These are phyloP conservation scores for Ara ararauna DNA, from an alignment of 2,797 vertebrate species.

Conservation along the genomic window DNA sequence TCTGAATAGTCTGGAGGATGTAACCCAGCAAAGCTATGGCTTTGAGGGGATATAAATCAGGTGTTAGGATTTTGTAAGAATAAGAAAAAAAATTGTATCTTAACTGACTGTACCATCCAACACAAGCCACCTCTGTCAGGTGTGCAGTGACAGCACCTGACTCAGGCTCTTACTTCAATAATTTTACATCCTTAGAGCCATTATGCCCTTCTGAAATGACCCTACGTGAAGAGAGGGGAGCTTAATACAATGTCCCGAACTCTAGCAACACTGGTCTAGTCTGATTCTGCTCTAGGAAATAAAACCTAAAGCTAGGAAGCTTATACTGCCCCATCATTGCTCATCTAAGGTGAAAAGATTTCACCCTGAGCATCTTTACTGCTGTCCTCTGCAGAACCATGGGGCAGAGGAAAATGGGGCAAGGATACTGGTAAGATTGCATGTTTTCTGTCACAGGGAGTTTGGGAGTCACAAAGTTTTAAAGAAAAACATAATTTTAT, in stretches of 20 bases:
- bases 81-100: background rate
- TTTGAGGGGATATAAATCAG: background rate
- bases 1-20: background rate
- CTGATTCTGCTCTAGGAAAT: constrained; percentile 13
- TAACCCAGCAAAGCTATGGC: background rate
- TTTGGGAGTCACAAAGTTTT: background rate
- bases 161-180: constrained; percentile 1
- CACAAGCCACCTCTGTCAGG: background rate
- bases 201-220: background rate
- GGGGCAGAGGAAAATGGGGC: background rate
- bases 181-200: background rate
- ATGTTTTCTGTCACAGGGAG: background rate
- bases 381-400: background rate
- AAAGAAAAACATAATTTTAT: background rate
- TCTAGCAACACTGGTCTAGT: background rate
- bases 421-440: background rate
- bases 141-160: constrained; percentile 13
- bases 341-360: background rate
- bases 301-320: background rate
- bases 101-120: background rate
- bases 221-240: background rate
- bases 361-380: constrained; percentile 6
- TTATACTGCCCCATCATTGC: background rate
- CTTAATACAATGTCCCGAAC: background rate
- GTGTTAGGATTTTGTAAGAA: background rate